Base-by-base conservation (phyloP, 2,888 invertebrate species). In the Euzophera pinguis region DNA sequence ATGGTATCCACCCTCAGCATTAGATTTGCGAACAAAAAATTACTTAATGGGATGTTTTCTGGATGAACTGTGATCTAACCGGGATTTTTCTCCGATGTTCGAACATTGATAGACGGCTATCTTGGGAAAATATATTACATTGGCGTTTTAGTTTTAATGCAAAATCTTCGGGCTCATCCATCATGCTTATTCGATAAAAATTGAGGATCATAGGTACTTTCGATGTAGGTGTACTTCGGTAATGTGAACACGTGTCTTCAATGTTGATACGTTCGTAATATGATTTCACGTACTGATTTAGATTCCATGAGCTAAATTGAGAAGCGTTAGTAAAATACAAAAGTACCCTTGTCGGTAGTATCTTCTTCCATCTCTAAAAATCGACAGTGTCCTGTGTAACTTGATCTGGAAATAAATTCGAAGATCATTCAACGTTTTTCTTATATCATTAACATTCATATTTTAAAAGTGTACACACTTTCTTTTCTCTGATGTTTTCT, bases 41-140 rank as follows among this genome's bases (percentile, higher is more conserved):
- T 84, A 83, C 81, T 86, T 86, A 87, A 89, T 89, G 79, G 84
- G 81, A 85, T 87, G 84, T 86, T 85, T 85, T 86, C 85, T 86
- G 82, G 79, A 71, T 78, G 84, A 83, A 75, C 71, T 73, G 68
- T 71, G 71, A 75, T 69, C 71, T 75, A 65, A 71, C 68, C 60
- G 69, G 71, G 60, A 64, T 64, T 67, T 64, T 70, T 64, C 61
- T 32, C 14, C 32, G 32, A 54, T 64, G 69, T 65, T 67, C 64
- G 61, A 60, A 61, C 61, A 60, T 58, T 58, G 54, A 58, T 59
- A 51, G 62, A 65, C 66, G 67, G 65, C 69, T 69, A 62, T 67
- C 69, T 62, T 65, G 58, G 63, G 51, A 43, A 12, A 2, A 14
- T 34, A 35, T 51, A 43, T 50, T 50, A 45, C 14, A n/a, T n/a